Conservation (phyloP, 2,888 invertebrate genomes). For the Epiblema foenella region DNA sequence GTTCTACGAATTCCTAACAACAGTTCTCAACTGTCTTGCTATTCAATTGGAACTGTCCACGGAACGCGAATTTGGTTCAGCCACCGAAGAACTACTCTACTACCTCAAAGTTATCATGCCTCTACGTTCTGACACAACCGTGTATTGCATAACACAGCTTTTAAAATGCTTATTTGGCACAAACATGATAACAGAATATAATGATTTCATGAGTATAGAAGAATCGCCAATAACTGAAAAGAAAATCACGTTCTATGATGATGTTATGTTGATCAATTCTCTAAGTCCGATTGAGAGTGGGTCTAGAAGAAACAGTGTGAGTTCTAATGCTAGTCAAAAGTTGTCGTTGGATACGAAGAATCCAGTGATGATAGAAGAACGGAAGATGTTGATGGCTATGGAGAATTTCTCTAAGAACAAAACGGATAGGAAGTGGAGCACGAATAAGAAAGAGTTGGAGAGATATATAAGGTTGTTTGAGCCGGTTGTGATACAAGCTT, state of each 20-base stretch:
- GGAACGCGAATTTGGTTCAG: slow-evolving; percentile 88
- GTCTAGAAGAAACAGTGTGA: slow-evolving; percentile 64
- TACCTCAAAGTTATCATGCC: slow-evolving; percentile 90
- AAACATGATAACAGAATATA: slow-evolving; percentile 85
- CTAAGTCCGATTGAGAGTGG: slow-evolving; percentile 53
- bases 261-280: slow-evolving; percentile 68
- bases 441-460: slow-evolving; percentile 83
- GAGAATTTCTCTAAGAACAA: slow-evolving; percentile 79
- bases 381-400: slow-evolving; percentile 70
- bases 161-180: slow-evolving; percentile 91
- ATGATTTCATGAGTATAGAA: slow-evolving; percentile 70
- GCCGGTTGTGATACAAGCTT: slow-evolving; percentile 96
- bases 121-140: slow-evolving; percentile 88
- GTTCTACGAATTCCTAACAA: slow-evolving; percentile 88
- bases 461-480: slow-evolving; percentile 96
- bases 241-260: slow-evolving; percentile 61
- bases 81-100: slow-evolving; percentile 92
- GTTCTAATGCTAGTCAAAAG: slow-evolving; percentile 71
- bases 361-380: slow-evolving; percentile 69
- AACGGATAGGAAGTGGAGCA: slow-evolving; percentile 78
- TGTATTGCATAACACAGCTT: slow-evolving; percentile 91
- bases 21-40: slow-evolving; percentile 87
- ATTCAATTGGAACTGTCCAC: slow-evolving; percentile 89
- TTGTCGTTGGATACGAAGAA: slow-evolving; percentile 66
- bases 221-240: slow-evolving; percentile 50